Percentiles rank a stretch among this genome's conserved stretches.
These are phyloP conservation scores for Rafetus swinhoei DNA, from an alignment of 2,113 vertebrate species.

Conservation along the genomic window DNA sequence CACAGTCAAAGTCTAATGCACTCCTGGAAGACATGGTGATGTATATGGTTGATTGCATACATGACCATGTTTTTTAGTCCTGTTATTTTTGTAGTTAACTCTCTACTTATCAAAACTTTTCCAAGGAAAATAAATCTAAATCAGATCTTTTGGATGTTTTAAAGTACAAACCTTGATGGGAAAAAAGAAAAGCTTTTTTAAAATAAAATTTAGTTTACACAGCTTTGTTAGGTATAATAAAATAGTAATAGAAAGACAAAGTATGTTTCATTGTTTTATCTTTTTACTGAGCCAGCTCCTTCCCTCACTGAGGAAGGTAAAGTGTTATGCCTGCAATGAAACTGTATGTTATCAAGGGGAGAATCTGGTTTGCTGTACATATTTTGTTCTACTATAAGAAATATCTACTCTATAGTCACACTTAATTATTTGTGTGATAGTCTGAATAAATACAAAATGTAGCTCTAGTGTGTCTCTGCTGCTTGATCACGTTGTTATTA, in stretches of 20 bases:
- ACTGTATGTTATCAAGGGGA: not conserved
- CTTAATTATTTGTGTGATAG: not conserved
- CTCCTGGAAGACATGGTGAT: not conserved
- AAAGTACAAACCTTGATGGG: not conserved
- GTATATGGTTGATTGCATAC: not conserved
- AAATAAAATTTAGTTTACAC: not conserved
- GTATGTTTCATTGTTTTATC: not conserved
- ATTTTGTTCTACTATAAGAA: not conserved
- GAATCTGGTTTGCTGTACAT: not conserved
- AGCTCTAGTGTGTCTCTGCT: not conserved
- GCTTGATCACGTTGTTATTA: not conserved
- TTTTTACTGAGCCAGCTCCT: not conserved
- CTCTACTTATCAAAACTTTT: not conserved
- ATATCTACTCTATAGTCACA: not conserved
- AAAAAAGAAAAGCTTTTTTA: not conserved
- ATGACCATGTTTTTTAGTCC: accelerated
- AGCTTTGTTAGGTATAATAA: not conserved
- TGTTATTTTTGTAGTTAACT: not conserved
- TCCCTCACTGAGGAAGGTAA: not conserved
- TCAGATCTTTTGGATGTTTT: not conserved
- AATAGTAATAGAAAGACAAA: not conserved
- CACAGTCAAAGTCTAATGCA: not conserved
- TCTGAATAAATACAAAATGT: not conserved
- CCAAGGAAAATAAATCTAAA: not conserved
- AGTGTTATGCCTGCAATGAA: not conserved